phyloP scores from a whole-genome alignment of 1,140 invertebrate species.

The Oryctes rhinoceros region DNA sequence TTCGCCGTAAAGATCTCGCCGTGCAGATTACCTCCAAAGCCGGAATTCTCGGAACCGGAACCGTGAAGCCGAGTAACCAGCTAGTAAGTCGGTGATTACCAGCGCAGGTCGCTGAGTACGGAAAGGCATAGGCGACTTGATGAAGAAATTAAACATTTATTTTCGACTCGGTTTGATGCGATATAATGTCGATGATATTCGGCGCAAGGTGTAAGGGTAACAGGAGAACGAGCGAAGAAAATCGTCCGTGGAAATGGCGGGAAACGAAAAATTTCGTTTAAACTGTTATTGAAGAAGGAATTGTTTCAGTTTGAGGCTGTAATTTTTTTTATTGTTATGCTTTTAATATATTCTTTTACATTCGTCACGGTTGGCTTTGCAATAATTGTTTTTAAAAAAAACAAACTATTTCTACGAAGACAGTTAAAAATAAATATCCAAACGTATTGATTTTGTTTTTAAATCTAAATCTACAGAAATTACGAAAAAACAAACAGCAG shows the following conservation, averaged over 20 bases:
- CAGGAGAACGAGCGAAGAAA: not conserved
- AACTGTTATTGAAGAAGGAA: not conserved
- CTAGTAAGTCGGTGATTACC: too few species aligned
- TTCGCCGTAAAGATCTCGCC: not conserved
- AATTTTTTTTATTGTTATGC: too few species aligned
- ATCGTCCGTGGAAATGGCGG: not conserved
- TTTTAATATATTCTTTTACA: too few species aligned
- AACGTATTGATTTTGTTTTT: too few species aligned
- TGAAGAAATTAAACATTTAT: slow-evolving; percentile 23
- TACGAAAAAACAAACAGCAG: too few species aligned
- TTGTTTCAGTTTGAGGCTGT: not conserved
- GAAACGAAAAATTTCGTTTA: too few species aligned
- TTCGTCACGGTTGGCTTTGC: too few species aligned
- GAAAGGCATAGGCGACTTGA: not conserved
- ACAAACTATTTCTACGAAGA: too few species aligned
- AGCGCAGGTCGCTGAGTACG: too few species aligned
- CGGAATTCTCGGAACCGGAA: not conserved
- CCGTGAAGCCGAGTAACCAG: not conserved
- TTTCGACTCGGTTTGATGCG: not conserved
- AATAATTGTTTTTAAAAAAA: too few species aligned
- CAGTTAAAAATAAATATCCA: too few species aligned
- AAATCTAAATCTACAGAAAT: too few species aligned
- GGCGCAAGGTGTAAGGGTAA: not conserved
- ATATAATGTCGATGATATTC: not conserved
- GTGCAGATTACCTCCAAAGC: not conserved